Base-by-base conservation (phyloP, 2,113 vertebrate species). In the Alosa alosa region DNA sequence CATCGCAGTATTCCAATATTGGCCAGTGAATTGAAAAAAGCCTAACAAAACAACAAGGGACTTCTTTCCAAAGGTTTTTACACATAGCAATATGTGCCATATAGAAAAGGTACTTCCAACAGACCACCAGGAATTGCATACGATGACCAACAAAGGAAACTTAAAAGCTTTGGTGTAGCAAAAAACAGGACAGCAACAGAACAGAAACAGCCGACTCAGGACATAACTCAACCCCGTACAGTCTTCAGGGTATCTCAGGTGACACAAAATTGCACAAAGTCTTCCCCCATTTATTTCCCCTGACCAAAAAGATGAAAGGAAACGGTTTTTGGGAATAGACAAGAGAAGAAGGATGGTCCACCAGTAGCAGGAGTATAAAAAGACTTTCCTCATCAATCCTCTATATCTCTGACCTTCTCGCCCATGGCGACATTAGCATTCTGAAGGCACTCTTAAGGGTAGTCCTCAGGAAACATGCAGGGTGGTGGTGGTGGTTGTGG, bases 91-190 rank as follows among this genome's bases (percentile, higher is more conserved):
- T 89, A 68, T 20, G 85, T 84, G 89, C 89, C 84, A 86, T 86
- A 88, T 93, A 94, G 88, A 94, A 93, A 94, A 93, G 91, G 93
- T 94, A 89, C 93, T 92, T 94, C 91, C 46, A 82, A 88, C 89
- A 93, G 87, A 87, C 85, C 90, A 89, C 87, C 84, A 55, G 84
- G 46, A 81, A 64, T 57, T 78, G 81, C 83, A 85, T 6, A 86
- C 64, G 84, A 84, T 10, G 15, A 85, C 46, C 45, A 81, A 90
- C 39, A 47, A 45, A 88, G 15, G 87, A 91, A 85, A 47, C 83
- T 86, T 46, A 90, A 92, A 94, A 95, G 93, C 93, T 91, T 93
- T 92, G 89, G 88, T 91, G 86, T 72, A 86, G 81, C 88, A 45
- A 82, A 85, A 1, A 55, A 18, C 15, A 55, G 18, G 18, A 55